Evolutionary conservation across 1,140 invertebrate species (phyloP).

Genomic region (Artemia franciscana): DNA sequence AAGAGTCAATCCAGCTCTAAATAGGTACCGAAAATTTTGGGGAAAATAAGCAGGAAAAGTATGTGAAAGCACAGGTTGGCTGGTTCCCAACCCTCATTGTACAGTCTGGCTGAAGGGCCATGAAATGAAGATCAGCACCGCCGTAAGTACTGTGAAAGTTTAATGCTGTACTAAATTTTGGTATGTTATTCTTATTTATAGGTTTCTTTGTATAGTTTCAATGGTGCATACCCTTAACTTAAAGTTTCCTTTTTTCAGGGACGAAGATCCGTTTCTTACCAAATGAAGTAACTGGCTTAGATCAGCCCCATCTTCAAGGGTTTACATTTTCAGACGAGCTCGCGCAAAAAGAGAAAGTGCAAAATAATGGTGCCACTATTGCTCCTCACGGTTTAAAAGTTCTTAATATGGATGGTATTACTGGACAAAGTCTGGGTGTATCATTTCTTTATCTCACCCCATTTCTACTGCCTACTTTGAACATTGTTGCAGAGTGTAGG

Average conservation of each 20-base stretch:
- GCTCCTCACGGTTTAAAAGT: background rate
- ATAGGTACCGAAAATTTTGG: no score
- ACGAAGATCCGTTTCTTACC: background rate
- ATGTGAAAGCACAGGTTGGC: no score
- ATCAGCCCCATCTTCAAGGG: background rate
- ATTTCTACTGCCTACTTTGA: background rate
- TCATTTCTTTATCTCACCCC: background rate
- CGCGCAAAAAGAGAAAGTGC: background rate
- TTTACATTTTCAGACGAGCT: background rate
- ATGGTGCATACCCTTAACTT: no score
- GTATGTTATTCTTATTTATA: no score
- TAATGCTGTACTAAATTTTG: no score
- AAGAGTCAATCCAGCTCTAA: no score
- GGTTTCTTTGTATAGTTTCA: no score
- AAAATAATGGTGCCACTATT: background rate
- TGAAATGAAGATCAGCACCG: no score
- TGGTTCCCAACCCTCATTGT: no score
- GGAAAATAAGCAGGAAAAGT: no score
- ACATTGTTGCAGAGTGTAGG: background rate
- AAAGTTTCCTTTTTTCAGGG: background rate
- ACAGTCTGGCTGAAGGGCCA: no score
- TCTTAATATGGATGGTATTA: background rate
- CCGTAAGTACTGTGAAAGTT: no score
- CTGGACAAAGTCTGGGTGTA: background rate
- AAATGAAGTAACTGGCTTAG: background rate